These are phyloP conservation scores for Dendropsophus ebraccatus DNA, from an alignment of 2,113 vertebrate genomes.

Conservation along the genomic window DNA sequence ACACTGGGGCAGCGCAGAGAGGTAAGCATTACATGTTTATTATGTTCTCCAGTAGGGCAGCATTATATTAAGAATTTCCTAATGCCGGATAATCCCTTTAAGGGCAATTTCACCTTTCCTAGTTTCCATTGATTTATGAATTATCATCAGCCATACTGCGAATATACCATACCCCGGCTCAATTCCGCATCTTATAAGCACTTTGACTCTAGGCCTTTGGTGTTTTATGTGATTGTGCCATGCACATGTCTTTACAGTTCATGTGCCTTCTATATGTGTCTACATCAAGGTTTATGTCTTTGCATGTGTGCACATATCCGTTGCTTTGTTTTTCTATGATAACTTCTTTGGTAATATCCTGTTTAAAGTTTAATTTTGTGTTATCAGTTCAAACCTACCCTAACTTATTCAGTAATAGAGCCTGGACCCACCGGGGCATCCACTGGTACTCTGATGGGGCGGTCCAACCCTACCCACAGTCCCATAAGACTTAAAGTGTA, in stretches of 20 bases:
- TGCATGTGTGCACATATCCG: neutral
- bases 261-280: slow-evolving; percentile 6
- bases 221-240: neutral
- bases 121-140: neutral
- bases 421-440: neutral
- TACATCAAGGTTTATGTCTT: neutral
- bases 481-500: neutral
- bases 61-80: too few relatives aligned
- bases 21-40: too few relatives aligned
- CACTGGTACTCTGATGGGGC: neutral
- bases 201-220: neutral
- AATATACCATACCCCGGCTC: neutral
- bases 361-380: neutral
- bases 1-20: too few relatives aligned
- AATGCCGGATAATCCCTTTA: too few relatives aligned
- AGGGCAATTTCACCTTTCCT: neutral
- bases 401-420: neutral
- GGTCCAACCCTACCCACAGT: neutral
- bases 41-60: too few relatives aligned
- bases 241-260: neutral
- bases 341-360: neutral
- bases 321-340: neutral
- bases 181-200: neutral
- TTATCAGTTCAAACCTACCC: neutral
- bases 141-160: neutral